phyloP scores from a whole-genome alignment of 2,113 vertebrate genomes.

The Nothocercus julius region DNA sequence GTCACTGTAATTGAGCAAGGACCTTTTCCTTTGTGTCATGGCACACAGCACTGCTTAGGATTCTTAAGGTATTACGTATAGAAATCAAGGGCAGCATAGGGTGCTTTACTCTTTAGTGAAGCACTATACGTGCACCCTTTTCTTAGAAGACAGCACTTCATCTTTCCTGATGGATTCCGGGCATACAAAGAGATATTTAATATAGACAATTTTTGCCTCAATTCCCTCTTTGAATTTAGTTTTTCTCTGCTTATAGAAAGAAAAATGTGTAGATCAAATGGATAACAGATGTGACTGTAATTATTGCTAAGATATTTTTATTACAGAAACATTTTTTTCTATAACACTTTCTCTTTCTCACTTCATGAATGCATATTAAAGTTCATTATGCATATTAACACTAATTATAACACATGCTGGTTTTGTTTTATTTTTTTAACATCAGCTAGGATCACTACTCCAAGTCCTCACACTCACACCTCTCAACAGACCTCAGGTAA shows the following conservation, averaged over 20 bases:
- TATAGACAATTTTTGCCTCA: not conserved
- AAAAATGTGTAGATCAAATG: not conserved
- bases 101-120: not conserved
- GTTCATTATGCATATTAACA: not conserved
- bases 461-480: conserved; percentile 57
- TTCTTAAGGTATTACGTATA: not conserved
- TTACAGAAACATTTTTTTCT: not conserved
- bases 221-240: not conserved
- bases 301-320: not conserved
- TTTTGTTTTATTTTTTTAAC: conserved; percentile 63
- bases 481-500: conserved; percentile 66
- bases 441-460: conserved; percentile 59
- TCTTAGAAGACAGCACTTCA: not conserved
- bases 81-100: not conserved
- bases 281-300: not conserved
- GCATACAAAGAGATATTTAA: not conserved
- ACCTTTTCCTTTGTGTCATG: not conserved
- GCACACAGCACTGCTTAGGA: not conserved
- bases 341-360: not conserved
- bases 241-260: not conserved
- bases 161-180: not conserved
- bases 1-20: not conserved
- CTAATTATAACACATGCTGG: not conserved
- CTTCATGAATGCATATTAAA: not conserved
- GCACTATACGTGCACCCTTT: not conserved